Base-by-base conservation (phyloP, 2,113 vertebrate genomes). In the Monopterus albus region DNA sequence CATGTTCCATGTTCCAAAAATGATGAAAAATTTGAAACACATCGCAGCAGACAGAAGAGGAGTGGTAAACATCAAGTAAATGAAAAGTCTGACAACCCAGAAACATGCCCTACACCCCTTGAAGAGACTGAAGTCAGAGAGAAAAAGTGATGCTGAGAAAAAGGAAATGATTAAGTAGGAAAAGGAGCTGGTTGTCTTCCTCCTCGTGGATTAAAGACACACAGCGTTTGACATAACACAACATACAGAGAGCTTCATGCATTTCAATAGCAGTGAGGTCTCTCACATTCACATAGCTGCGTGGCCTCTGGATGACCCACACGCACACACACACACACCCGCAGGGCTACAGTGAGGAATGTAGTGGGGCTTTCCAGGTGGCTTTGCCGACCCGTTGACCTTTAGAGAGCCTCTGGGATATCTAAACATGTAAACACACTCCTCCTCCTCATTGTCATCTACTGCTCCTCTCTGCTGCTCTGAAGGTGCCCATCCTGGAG, bases 341-440 rank as follows among this genome's bases (percentile, higher is more conserved):
- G 21, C 36, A 28, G 42, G 11, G 59, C 58, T 71, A 72, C 71
- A 74, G 70, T 73, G 68, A 77, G 84, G 89, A 92, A 92, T 92
- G 86, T 80, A 59, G 74, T 31, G 18, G 36, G 49, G 51, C 62
- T 72, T 29, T 71, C 73, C 38, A 61, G 78, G 87, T 90, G 55
- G 81, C 46, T 68, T n/a, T 1, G n/a, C 72, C 91, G 94, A 94
- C 92, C 94, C 95, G 93, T 92, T 94, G 93, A 96, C 94, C 94
- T 94, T 89, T 47, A 72, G 87, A 91, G 71, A 89, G 84, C 92
- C 91, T 93, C 85, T 83, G 89, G 91, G 91, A 90, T 94, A 92
- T 93, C 93, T 90, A 95, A 95, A 95, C 93, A 94, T 88, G 91
- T 88, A 92, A 88, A 93, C 87, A 87, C 69, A 78, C 56, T 71